A percentile compares a stretch with the other conserved stretches of the same genome.
Evolutionary conservation across 2,797 vertebrate genomes (phyloP).

Genomic region (Sarcoramphus papa): DNA sequence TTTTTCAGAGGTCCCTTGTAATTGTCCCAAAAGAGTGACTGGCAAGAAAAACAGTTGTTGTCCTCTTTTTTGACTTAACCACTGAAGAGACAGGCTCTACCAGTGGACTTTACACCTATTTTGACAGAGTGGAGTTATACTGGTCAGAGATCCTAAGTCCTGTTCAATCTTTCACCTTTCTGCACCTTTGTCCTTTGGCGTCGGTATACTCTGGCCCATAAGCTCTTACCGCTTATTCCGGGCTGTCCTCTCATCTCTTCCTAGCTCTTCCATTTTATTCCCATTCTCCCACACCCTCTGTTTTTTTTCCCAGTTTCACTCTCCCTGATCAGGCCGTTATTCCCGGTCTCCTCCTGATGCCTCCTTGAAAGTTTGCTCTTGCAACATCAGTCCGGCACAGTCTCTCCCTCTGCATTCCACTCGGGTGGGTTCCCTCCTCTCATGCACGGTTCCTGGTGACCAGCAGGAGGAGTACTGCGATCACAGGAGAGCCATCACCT

Average conservation of each 20-base stretch:
- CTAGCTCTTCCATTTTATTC: background rate
- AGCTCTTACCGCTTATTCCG: background rate
- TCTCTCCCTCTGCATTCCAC: rapidly evolving
- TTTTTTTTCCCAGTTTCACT: background rate
- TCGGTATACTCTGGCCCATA: too few species aligned
- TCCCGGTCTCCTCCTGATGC: background rate
- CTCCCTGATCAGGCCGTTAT: background rate
- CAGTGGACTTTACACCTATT: background rate
- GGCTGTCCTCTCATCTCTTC: background rate
- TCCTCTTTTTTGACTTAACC: background rate
- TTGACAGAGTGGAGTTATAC: background rate
- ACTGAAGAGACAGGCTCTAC: background rate
- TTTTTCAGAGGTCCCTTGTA: background rate
- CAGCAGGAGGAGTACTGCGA: background rate
- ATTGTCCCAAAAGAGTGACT: background rate
- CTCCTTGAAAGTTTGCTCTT: background rate
- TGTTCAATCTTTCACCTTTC: background rate
- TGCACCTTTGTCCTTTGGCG: background rate
- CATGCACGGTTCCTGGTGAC: background rate
- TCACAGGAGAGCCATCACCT: background rate
- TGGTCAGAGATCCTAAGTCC: background rate
- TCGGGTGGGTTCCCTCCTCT: too few species aligned
- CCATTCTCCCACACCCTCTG: background rate
- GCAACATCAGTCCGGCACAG: background rate
- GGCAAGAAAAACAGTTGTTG: background rate